Percentiles rank a stretch among this genome's conserved stretches.
phyloP scores from a whole-genome alignment of 2,888 invertebrate genomes.

The Napeogenes sylphis region DNA sequence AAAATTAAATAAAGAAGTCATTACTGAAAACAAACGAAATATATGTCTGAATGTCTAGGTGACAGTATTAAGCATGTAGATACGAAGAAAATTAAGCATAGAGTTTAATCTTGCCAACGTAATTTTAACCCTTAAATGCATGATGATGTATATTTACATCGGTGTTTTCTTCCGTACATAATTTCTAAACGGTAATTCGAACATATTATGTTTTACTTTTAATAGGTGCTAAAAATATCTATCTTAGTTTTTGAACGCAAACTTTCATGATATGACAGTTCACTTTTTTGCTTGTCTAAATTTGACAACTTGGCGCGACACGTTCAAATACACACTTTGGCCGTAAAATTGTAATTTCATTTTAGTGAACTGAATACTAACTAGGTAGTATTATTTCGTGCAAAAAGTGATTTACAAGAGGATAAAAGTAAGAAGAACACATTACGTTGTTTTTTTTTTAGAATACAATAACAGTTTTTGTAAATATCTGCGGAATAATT shows the following conservation, averaged over 20 bases:
- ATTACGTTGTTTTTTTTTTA: slow-evolving; percentile 18
- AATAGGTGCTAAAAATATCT: slow-evolving; percentile 29
- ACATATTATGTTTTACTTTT: slow-evolving; percentile 27
- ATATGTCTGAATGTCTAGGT: too few species aligned
- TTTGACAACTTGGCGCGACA: slow-evolving; percentile 25
- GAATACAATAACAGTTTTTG: slow-evolving; percentile 29
- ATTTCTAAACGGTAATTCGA: slow-evolving; percentile 20
- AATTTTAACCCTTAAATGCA: slow-evolving; percentile 20
- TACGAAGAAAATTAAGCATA: too few species aligned
- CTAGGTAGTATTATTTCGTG: slow-evolving; percentile 25
- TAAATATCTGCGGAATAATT: slow-evolving; percentile 29
- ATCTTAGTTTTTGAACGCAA: slow-evolving; percentile 29
- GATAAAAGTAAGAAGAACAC: slow-evolving; percentile 27
- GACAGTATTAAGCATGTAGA: too few species aligned
- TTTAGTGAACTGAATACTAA: slow-evolving; percentile 20
- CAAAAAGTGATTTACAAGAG: slow-evolving; percentile 26
- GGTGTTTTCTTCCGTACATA: slow-evolving; percentile 21
- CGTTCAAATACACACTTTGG: slow-evolving; percentile 20
- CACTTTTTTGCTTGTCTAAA: slow-evolving; percentile 22
- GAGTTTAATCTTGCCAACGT: too few species aligned
- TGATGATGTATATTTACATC: slow-evolving; percentile 20
- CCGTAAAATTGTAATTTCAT: slow-evolving; percentile 24
- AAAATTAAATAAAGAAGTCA: too few species aligned
- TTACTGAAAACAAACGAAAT: too few species aligned
- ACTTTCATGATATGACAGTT: slow-evolving; percentile 20